Base-by-base conservation (phyloP, 1,140 invertebrate genomes). In the Trachelipus rathkii region DNA sequence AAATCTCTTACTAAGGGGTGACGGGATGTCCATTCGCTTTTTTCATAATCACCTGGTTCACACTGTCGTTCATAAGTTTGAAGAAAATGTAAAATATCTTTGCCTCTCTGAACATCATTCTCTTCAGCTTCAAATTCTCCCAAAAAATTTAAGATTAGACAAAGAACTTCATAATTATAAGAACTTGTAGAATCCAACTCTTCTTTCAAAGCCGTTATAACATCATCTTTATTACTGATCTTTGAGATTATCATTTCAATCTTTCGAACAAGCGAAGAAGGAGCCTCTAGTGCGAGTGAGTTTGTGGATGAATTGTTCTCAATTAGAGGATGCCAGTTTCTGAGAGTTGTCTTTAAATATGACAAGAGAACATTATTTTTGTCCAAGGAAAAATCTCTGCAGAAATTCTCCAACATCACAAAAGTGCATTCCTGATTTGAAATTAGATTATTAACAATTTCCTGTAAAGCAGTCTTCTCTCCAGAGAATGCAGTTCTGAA, bases 141-240 rank as follows among this genome's bases (percentile, higher is more conserved):
- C 10, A 79, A 45, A 21, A 77, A 67, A 21, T 75, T 66, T 10
- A 81, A 21, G 0, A 81, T 71, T 21, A 77, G 53, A 15, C 78
- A 60, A 10, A 81, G 68, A 1, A 78, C 24, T 24, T 81, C 80
- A 77, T 79, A 81, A 53, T 79, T 78, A 71, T 81, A 81, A n/a
- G 77, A 68, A 66, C 74, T 74, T 7, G 77, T 67, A 8, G 50
- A 15, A 11, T 75, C 19, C 43, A 81, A 60, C 45, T 78, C 68
- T 60, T 67, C 33, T 19, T 15, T 5, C 1, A 81, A 68, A 72
- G 77, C 53, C n/a, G 78, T 11, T 15, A 53, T 50, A 13, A 81
- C 66, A 0, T 68, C 53, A 8, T 71, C 43, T 69, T 76, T 75
- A 13, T 76, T 74, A 2, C 44, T 60, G n/a, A 81, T 72, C n/a